A percentile compares a stretch with the other conserved stretches of the same genome.
phyloP scores from a whole-genome alignment of 1,140 invertebrate genomes.

The Tetramorium parvispinum region DNA sequence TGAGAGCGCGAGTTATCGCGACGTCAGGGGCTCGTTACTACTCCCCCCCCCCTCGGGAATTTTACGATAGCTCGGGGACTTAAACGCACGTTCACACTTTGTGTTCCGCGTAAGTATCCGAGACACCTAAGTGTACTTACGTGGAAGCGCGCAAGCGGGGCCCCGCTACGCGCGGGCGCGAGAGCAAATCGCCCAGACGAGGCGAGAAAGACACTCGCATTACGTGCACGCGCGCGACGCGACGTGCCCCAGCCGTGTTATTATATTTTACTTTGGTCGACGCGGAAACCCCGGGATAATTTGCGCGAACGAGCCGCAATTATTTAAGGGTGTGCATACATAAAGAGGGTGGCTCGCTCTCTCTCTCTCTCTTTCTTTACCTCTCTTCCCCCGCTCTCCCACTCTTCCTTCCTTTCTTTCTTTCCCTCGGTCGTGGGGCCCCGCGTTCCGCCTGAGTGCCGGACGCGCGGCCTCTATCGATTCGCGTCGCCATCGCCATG shows the following conservation, averaged over 20 bases:
- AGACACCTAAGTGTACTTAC: slow-evolving; percentile 52
- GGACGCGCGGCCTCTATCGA: slow-evolving; percentile 64
- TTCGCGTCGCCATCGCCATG: slow-evolving; percentile 54
- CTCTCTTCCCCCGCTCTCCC: not conserved
- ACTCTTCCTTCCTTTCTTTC: not conserved
- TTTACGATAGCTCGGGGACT: slow-evolving; percentile 37
- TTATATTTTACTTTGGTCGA: slow-evolving; percentile 81
- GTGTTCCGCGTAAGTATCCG: slow-evolving; percentile 44
- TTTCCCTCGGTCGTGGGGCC: slow-evolving; percentile 17
- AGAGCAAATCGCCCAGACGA: slow-evolving; percentile 42
- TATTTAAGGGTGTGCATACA: slow-evolving; percentile 83
- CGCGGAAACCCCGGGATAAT: slow-evolving; percentile 82
- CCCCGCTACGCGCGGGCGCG: not conserved
- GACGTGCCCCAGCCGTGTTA: slow-evolving; percentile 72
- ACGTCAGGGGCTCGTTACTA: slow-evolving; percentile 21
- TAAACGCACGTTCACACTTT: slow-evolving; percentile 61
- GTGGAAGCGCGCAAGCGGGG: slow-evolving; percentile 55
- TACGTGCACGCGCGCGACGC: slow-evolving; percentile 46
- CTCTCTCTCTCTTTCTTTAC: not conserved
- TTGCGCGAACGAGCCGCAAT: slow-evolving; percentile 82
- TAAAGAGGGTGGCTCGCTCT: slow-evolving; percentile 74
- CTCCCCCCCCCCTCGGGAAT: slow-evolving; percentile 18
- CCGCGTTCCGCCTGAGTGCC: slow-evolving; percentile 36
- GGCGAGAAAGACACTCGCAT: slow-evolving; percentile 57
- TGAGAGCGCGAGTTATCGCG: slow-evolving; percentile 11